Evolutionary conservation across 2,113 vertebrate genomes (phyloP).

Genomic region (Siniperca knerii): DNA sequence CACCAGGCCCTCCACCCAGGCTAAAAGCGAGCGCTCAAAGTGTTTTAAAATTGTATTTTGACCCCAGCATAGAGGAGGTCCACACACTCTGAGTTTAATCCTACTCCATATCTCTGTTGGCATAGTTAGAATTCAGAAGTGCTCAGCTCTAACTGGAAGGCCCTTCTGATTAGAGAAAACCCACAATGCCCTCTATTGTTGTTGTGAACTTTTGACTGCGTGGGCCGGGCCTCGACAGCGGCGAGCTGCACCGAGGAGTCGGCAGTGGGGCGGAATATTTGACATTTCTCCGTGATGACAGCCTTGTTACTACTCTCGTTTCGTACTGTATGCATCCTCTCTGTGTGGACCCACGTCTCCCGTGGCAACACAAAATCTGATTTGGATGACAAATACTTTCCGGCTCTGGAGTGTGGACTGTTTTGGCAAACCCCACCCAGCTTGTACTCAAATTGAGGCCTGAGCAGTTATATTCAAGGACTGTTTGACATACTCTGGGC

Average conservation of each 20-base stretch:
- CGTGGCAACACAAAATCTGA: conserved; percentile 69
- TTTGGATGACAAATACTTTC: conserved; percentile 76
- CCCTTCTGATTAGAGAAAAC: conserved; percentile 72
- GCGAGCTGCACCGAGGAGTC: conserved; percentile 67
- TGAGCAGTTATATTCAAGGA: conserved; percentile 43
- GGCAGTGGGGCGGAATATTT: conserved; percentile 81
- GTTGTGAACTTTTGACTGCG: conserved; percentile 85
- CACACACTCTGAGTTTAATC: conserved; percentile 64
- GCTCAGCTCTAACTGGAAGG: conserved; percentile 71
- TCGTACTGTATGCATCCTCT: conserved; percentile 64
- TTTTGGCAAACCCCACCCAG: conserved; percentile 61
- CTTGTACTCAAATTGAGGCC: conserved; percentile 39
- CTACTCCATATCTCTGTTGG: conserved; percentile 77
- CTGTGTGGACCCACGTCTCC: conserved; percentile 51
- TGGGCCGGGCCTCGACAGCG: conserved; percentile 71
- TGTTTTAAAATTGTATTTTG: conserved; percentile 66
- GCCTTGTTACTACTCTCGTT: conserved; percentile 73
- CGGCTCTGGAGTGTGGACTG: conserved; percentile 44
- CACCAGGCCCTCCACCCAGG: conserved; percentile 50
- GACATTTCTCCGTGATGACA: conserved; percentile 81
- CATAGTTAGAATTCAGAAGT: conserved; percentile 78
- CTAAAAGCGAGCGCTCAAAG: conserved; percentile 50
- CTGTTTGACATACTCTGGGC: conserved; percentile 57
- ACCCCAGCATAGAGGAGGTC: conserved; percentile 67
- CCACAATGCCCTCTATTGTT: conserved; percentile 83